Evolutionary conservation across 2,888 invertebrate species (phyloP), one percentile per base, ranked within the genome.

Genomic region (Protophormia terraenovae): DNA sequence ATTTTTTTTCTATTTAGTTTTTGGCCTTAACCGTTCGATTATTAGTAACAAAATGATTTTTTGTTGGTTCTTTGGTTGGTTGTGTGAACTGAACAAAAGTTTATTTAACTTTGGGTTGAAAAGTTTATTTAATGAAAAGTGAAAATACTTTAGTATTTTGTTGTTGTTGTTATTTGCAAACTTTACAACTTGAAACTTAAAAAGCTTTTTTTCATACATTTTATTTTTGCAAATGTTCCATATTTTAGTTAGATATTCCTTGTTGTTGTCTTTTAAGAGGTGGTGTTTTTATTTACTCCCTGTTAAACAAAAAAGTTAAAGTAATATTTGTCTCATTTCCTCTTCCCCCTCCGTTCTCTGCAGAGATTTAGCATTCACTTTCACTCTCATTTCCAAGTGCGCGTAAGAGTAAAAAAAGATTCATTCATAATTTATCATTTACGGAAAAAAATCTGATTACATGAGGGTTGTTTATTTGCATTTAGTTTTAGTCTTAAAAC

Each of bases 1-100:
- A 6, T 22, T 69, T 71, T 60, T 38, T 45, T 45, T 47, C 16
- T 71, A 24, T 69, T 62, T 69, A 1, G 27, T 77, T 77, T 77
- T 72, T 47, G 71, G 55, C 76, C 76, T 83, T 64, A 66, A 77
- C 82, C 58, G 76, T 77, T 77, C 82, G 77, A 64, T 71, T 71
- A 14, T 38, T 35, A 47, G 35, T 71, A 76, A 83, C 38, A 71
- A 77, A 82, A 83, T 83, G 82, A 83, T 76, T 50, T 76, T 69
- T 55, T n/a, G 55, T 12, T 55, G 14, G n/a, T n/a, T n/a, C n/a
- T n/a, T 53, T 53, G 4, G 2, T 27, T 67, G 24, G 32, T 69
- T 60, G 45, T 53, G 2, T 38, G 58, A 32, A 27, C 8, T n/a
- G n/a, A n/a, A n/a, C 7, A 47, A 82, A 82, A 76, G 69, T 71